Evolutionary conservation across 2,113 vertebrate genomes (phyloP).

Genomic region (Pomatostomus ruficeps): DNA sequence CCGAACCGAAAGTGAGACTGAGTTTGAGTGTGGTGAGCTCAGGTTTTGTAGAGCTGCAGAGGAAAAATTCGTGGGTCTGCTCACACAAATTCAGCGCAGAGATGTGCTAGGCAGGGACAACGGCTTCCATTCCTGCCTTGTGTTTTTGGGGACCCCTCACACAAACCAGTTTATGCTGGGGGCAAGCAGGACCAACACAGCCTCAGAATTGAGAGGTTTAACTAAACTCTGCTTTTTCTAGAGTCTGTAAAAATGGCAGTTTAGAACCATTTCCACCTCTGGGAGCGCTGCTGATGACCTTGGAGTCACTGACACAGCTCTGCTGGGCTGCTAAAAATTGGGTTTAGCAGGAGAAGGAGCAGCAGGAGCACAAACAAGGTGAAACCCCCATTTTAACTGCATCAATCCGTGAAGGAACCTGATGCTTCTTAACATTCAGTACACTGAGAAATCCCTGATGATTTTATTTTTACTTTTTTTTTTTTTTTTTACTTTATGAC

Average conservation of each 20-base stretch:
- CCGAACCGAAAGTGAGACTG: not conserved
- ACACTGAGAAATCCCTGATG: not conserved
- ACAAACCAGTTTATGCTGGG: not conserved
- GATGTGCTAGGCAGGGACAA: accelerated
- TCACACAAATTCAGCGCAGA: not conserved
- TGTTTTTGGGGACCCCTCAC: not conserved
- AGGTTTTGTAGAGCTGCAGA: not conserved
- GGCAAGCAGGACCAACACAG: not conserved
- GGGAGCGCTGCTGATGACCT: not conserved
- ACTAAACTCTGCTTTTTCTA: accelerated
- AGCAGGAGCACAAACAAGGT: not conserved
- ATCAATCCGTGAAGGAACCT: not conserved
- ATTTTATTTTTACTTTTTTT: too few relatives aligned
- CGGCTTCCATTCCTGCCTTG: not conserved
- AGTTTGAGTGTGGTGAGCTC: not conserved
- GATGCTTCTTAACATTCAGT: not conserved
- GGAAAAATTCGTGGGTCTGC: accelerated
- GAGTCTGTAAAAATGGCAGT: not conserved
- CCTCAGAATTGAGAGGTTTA: not conserved
- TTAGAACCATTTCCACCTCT: not conserved
- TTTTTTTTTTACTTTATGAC: too few relatives aligned
- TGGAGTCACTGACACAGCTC: not conserved
- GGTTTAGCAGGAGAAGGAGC: not conserved
- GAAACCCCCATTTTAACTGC: not conserved
- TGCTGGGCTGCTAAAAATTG: not conserved